Evolutionary conservation across 2,797 vertebrate genomes (phyloP), one percentile per base, ranked within the genome.

Genomic region (Triplophysa yarkandensis): DNA sequence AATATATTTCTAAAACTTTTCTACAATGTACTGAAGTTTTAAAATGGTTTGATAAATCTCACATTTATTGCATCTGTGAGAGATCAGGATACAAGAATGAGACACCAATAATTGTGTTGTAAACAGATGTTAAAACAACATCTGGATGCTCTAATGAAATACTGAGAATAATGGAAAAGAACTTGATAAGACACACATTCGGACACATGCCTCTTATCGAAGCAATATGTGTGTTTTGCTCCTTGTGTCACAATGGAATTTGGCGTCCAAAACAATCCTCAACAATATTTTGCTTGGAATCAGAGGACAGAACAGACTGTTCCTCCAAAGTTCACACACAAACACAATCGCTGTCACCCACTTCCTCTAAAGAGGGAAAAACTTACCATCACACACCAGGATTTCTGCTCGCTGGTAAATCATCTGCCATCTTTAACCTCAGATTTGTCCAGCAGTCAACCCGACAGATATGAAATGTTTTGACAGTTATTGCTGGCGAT

Each of bases 61-160:
- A 23, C 55, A 32, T 1, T 34, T n/a, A 48, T 11, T 48, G 32
- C n/a, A 27, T 41, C 50, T 68, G 60, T 58, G 44, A 74, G 28
- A 30, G 28, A 19, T 74, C 5, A 32, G 36, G 61, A 39, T 76
- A 7, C 13, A 14, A 36, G 60, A 71, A 25, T 21, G 30, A 34
- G 27, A 61, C 23, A 5, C 1, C 28, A 21, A 44, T 8, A 0
- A 28, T 9, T 61, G 28, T 46, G 36, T 60, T 68, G 77, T 79
- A 58, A 66, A 76, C 81, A 82, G 77, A 52, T 80, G 71, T 68
- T 75, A 57, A 41, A 77, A 75, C 36, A 75, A 71, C 76, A 76
- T 74, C 74, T 50, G 71, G 16, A 8, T 28, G 39, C 34, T 77
- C 32, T 50, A 58, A 39, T 68, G 36, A 28, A 75, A 76, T 67